Base-by-base conservation (phyloP, 2,113 vertebrate species). In the Melanostigma gelatinosum region DNA sequence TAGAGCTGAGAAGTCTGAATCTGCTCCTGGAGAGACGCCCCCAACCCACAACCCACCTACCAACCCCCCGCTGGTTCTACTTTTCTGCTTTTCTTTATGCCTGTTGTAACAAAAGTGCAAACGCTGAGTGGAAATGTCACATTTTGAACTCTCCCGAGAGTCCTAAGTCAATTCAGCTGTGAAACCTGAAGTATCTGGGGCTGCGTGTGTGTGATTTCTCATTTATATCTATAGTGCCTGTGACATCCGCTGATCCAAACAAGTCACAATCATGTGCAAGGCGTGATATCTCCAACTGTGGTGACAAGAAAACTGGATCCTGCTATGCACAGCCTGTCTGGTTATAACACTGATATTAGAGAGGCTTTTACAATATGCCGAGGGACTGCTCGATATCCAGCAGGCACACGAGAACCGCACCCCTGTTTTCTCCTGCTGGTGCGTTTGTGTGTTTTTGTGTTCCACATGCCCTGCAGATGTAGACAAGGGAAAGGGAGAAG, bases 61-160 rank as follows among this genome's bases (percentile, higher is more conserved):
- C 90, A 79, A 86, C 88, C 93, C 86, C 92, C 94, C 40, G 85
- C 94, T 87, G 93, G 60, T 93, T 88, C 77, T 68, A 88, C 91
- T 91, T 88, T 92, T 93, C 90, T 69, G 91, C 92, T 93, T 93
- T 87, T 89, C 88, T 92, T 91, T 72, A 91, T 88, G 91, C 86
- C 86, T 88, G 86, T 93, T 93, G 90, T 89, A 92, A 95, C 90
- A 93, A 94, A 95, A 93, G 90, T 93, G 91, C 90, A 93, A 90
- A 93, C 85, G 74, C 88, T 82, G 87, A 93, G 93, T 92, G 90
- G 92, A 92, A 94, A 91, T 94, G 92, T 94, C 93, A 94, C 88
- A 92, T 93, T 94, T 88, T 89, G 76, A 93, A 92, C 91, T 80
- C 94, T 94, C 94, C 86, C 3, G 93, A 94, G 95, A 95, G 88